Conservation (phyloP, 2,888 invertebrate genomes). For the Thereva unica region DNA sequence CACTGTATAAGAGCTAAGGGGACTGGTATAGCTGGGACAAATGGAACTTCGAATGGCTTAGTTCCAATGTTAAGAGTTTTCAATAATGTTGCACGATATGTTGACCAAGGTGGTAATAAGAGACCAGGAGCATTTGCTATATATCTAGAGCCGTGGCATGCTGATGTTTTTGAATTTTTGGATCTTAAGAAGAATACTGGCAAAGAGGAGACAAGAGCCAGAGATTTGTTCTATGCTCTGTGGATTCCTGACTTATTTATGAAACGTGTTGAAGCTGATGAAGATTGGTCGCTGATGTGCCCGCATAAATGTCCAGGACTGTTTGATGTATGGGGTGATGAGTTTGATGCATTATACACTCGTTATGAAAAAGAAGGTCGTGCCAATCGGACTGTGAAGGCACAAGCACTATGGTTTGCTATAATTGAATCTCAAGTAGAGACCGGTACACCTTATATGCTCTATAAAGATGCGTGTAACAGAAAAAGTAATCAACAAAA, state of each 20-base stretch:
- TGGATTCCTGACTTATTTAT: constrained; percentile 99
- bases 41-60: constrained; percentile 92
- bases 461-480: constrained; percentile 96
- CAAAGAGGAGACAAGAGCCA: constrained; percentile 90
- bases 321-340: constrained; percentile 90
- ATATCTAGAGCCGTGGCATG: constrained; percentile 99
- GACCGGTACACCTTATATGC: constrained; percentile 97
- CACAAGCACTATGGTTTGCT: constrained; percentile 90
- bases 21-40: constrained; percentile 89
- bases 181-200: constrained; percentile 95
- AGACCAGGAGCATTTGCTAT: constrained; percentile 97
- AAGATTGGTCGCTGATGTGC: constrained; percentile 95
- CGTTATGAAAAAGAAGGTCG: constrained; percentile 83
- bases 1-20: constrained; percentile 94
- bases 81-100: constrained; percentile 94
- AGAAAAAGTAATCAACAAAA: constrained; percentile 97
- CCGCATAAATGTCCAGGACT: constrained; percentile 91
- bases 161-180: constrained; percentile 93
- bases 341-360: constrained; percentile 86
- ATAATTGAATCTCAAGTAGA: constrained; percentile 95
- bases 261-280: constrained; percentile 85
- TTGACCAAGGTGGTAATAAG: constrained; percentile 98
- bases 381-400: constrained; percentile 71
- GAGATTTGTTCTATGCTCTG: constrained; percentile 94
- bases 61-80: constrained; percentile 95